A percentile compares a stretch with the other conserved stretches of the same genome.
phyloP scores from a whole-genome alignment of 1,140 invertebrate genomes.

The Heterodera carotae region DNA sequence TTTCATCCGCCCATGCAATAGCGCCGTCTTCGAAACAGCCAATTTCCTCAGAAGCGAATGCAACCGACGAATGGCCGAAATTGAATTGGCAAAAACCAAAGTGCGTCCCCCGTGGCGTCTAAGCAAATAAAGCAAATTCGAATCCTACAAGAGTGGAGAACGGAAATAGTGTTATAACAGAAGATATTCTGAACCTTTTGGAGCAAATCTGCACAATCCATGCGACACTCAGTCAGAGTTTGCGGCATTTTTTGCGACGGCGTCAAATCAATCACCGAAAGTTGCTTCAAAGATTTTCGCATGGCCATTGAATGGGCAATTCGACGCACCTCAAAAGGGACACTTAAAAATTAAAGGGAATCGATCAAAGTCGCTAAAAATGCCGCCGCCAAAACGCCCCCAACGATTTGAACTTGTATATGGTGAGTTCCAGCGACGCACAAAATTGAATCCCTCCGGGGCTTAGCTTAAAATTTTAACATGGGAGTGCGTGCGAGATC shows the following conservation, averaged over 20 bases:
- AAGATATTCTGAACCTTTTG: slow-evolving; percentile 71
- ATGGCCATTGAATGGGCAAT: slow-evolving; percentile 72
- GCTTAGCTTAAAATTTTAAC: too few relatives aligned
- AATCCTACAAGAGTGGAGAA: slow-evolving; percentile 71
- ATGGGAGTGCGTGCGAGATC: too few relatives aligned
- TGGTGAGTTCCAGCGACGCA: too few relatives aligned
- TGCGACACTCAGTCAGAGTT: slow-evolving; percentile 80
- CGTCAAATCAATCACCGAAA: slow-evolving; percentile 82
- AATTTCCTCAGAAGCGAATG: slow-evolving; percentile 80
- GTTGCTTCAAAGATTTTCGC: slow-evolving; percentile 76
- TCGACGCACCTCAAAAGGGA: slow-evolving; percentile 18
- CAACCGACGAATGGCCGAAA: slow-evolving; percentile 84
- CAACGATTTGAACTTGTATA: too few relatives aligned
- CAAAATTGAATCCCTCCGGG: too few relatives aligned
- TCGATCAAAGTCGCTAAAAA: background rate
- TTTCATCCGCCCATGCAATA: slow-evolving; percentile 90
- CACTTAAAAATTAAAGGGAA: background rate
- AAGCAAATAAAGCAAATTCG: slow-evolving; percentile 89
- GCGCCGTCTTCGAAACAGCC: slow-evolving; percentile 72
- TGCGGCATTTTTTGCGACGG: slow-evolving; percentile 75
- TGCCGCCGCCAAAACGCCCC: too few relatives aligned
- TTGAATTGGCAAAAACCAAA: slow-evolving; percentile 95
- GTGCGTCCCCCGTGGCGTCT: slow-evolving; percentile 81
- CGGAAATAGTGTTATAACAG: background rate
- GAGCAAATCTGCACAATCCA: slow-evolving; percentile 72